Percentiles rank a stretch among this genome's conserved stretches.
Evolutionary conservation across 2,113 vertebrate species (phyloP).

Genomic region (Pycnonotus jocosus): DNA sequence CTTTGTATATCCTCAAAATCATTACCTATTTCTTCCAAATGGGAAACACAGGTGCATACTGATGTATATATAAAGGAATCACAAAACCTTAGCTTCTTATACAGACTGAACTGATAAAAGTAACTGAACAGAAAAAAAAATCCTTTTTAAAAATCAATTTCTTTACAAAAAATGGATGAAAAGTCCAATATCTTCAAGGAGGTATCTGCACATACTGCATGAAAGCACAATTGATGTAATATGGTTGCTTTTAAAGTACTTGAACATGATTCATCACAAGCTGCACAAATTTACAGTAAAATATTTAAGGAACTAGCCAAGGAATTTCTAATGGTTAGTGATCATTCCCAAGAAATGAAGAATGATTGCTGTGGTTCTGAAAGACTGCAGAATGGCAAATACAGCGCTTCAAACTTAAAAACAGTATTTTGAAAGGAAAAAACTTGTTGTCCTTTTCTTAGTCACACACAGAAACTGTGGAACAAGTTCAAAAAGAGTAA

Average conservation of each 20-base stretch:
- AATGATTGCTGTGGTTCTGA: background rate
- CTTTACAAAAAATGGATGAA: background rate
- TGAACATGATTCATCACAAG: background rate
- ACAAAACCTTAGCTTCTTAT: background rate
- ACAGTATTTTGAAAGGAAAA: background rate
- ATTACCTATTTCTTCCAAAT: background rate
- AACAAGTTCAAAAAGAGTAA: background rate
- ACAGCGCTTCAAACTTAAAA: background rate
- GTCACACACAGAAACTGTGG: background rate
- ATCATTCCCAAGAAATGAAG: background rate
- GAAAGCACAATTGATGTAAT: background rate
- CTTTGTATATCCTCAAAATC: background rate
- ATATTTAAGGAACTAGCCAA: background rate
- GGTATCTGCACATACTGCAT: background rate
- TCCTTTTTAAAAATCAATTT: background rate
- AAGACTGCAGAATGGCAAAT: background rate
- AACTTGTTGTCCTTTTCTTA: background rate
- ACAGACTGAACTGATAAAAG: background rate
- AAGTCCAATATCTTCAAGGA: background rate
- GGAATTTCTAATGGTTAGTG: background rate
- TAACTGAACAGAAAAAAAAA: background rate
- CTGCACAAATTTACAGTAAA: background rate
- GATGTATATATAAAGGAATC: background rate
- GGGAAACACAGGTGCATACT: background rate
- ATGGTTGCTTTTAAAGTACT: background rate